A percentile compares a stretch with the other conserved stretches of the same genome.
Conservation (phyloP, 2,113 vertebrate genomes). For the Lichenostomus cassidix region DNA sequence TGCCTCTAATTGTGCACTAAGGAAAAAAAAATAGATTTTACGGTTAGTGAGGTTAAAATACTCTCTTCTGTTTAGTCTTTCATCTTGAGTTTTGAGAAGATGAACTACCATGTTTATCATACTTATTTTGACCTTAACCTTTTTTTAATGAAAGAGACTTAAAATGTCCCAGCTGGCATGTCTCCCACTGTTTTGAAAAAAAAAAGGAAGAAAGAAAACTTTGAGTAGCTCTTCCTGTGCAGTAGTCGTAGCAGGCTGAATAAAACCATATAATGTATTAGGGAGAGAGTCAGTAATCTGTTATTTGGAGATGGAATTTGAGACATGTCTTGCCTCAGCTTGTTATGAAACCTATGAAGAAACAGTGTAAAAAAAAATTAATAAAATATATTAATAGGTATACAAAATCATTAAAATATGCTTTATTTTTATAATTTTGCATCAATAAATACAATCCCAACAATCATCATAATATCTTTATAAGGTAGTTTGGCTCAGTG, state of each 20-base stretch:
- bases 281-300: not conserved
- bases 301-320: not conserved
- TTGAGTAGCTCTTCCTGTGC: constrained; percentile 48
- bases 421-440: not conserved
- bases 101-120: constrained; percentile 79
- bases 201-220: constrained; percentile 19
- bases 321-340: not conserved
- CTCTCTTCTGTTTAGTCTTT: constrained; percentile 75
- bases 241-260: not conserved
- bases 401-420: not conserved
- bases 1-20: constrained; percentile 32
- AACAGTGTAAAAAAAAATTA: not conserved
- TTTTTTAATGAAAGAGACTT: constrained; percentile 81
- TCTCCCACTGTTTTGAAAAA: constrained; percentile 29
- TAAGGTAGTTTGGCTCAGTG: not conserved
- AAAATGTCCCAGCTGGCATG: constrained; percentile 79
- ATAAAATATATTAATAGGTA: not conserved
- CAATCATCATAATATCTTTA: not conserved
- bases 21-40: constrained; percentile 14
- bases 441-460: not conserved
- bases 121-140: constrained; percentile 80
- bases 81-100: constrained; percentile 76
- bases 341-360: not conserved
- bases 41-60: constrained; percentile 65
- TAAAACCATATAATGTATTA: not conserved